Conservation (phyloP, 2,888 invertebrate species). For the Tenthredo amoena region DNA sequence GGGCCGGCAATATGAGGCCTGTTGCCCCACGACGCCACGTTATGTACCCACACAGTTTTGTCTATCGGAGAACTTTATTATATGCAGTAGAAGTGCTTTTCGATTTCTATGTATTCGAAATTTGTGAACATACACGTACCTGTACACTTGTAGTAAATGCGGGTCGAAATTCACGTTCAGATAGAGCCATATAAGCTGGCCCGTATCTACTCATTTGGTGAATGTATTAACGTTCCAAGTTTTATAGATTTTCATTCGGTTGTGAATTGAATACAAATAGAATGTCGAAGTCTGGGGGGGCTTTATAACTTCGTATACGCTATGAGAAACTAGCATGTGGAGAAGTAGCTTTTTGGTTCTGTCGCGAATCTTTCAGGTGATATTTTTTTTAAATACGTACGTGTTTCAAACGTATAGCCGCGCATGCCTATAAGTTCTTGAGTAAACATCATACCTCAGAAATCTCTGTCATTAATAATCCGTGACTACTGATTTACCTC, state of each 20-base stretch:
- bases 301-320: neutral
- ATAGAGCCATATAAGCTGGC: neutral
- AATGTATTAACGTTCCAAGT: conserved; percentile 35
- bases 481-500: conserved; percentile 21
- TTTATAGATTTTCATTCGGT: conserved; percentile 31
- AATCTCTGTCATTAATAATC: conserved; percentile 25
- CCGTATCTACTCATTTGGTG: conserved; percentile 8
- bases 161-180: neutral
- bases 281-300: neutral
- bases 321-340: neutral
- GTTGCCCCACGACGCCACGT: neutral
- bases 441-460: conserved; percentile 11
- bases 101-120: neutral
- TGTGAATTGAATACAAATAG: conserved; percentile 17
- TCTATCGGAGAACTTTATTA: conserved; percentile 1
- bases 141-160: neutral
- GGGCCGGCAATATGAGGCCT: neutral
- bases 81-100: neutral
- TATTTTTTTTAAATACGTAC: neutral
- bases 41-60: neutral
- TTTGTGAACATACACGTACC: neutral
- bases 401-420: neutral
- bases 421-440: neutral
- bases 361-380: neutral
- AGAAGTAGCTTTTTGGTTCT: neutral